These are phyloP conservation scores for Platalea minor DNA, from an alignment of 2,797 vertebrate species.

Conservation along the genomic window DNA sequence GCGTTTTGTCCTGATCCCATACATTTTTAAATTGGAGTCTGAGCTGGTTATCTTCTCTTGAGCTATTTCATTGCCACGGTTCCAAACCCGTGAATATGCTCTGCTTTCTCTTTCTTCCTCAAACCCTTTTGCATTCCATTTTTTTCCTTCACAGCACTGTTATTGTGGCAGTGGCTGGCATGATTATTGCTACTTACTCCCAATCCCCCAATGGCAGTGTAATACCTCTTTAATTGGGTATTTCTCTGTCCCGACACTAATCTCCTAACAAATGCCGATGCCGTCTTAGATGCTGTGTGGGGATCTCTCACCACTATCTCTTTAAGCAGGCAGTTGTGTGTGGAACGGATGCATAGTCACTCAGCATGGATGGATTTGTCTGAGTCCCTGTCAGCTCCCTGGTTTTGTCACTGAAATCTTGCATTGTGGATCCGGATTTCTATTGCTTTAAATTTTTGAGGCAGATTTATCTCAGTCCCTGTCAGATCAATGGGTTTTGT, in stretches of 20 bases:
- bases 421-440: conserved; percentile 32
- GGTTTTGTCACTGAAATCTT: conserved; percentile 57
- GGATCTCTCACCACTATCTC: conserved; percentile 64
- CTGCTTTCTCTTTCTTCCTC: conserved; percentile 28
- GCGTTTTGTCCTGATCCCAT: neutral
- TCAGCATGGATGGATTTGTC: conserved; percentile 62
- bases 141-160: neutral
- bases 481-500: conserved; percentile 61
- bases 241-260: conserved; percentile 58
- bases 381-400: conserved; percentile 57
- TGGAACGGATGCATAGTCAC: conserved; percentile 47
- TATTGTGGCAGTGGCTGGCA: neutral
- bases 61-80: neutral
- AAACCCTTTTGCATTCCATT: conserved; percentile 23
- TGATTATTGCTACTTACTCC: conserved; percentile 5
- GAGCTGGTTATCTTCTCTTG: conserved; percentile 17
- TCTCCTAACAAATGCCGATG: conserved; percentile 61
- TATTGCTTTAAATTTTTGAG: conserved; percentile 51
- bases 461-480: conserved; percentile 59
- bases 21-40: conserved; percentile 12
- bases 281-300: conserved; percentile 48
- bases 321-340: conserved; percentile 52
- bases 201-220: conserved; percentile 42
- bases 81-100: neutral
- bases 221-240: conserved; percentile 63